Evolutionary conservation across 1,140 invertebrate genomes (phyloP).

Genomic region (Lucilia cuprina): DNA sequence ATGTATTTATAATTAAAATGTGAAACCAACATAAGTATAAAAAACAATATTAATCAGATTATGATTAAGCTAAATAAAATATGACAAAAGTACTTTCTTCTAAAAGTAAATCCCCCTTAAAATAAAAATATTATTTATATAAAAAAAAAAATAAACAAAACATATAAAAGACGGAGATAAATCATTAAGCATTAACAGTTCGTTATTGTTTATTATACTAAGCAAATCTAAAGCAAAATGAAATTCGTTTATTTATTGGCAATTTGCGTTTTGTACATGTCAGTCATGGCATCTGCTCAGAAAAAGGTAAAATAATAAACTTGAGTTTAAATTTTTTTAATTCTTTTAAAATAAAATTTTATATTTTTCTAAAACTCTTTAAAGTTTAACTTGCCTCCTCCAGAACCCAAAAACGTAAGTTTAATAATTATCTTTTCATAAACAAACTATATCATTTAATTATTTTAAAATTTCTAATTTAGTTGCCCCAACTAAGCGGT

Average conservation of each 20-base stretch:
- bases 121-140: too few species aligned
- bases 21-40: too few species aligned
- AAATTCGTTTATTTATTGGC: neutral
- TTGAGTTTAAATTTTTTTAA: too few species aligned
- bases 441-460: neutral
- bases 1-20: too few species aligned
- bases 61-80: too few species aligned
- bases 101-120: neutral
- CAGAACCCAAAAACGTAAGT: neutral
- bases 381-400: too few species aligned
- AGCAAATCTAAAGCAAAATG: neutral
- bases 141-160: too few species aligned
- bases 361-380: too few species aligned
- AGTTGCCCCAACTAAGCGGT: conserved; percentile 39
- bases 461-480: neutral
- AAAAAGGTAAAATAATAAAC: too few species aligned
- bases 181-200: neutral
- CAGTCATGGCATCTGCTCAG: neutral
- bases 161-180: too few species aligned
- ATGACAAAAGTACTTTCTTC: neutral
- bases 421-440: neutral
- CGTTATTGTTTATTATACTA: neutral
- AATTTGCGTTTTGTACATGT: neutral
- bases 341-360: too few species aligned
- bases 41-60: too few species aligned